A percentile compares a stretch with the other conserved stretches of the same genome.
Evolutionary conservation across 2,113 vertebrate genomes (phyloP).

Genomic region (Aptenodytes forsteri): DNA sequence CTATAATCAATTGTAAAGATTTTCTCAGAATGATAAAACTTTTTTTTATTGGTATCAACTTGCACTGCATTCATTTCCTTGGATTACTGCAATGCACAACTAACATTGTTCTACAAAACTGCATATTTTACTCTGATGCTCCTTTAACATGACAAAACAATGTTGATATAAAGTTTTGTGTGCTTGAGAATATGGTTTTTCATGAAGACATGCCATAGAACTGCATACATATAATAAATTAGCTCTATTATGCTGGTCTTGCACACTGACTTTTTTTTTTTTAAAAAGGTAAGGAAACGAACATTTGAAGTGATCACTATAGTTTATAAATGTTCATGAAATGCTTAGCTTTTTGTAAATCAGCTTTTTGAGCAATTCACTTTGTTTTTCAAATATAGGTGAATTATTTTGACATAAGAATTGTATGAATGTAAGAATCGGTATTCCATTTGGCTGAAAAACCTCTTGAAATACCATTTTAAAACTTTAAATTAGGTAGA

Average conservation of each 20-base stretch:
- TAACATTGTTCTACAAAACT: neutral
- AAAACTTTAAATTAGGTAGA: neutral
- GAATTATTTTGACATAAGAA: neutral
- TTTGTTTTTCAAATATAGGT: neutral
- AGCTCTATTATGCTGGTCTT: neutral
- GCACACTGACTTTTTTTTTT: neutral
- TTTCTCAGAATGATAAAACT: neutral
- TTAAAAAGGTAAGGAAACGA: neutral
- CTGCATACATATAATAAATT: neutral
- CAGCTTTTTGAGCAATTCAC: neutral
- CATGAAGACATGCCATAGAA: neutral
- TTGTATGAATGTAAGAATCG: neutral
- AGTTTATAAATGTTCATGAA: neutral
- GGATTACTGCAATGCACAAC: neutral
- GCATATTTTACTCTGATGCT: neutral
- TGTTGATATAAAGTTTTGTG: neutral
- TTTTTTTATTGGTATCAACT: neutral
- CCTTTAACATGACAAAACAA: neutral
- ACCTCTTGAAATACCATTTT: neutral
- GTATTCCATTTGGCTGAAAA: neutral
- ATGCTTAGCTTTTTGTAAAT: neutral
- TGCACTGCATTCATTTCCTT: neutral
- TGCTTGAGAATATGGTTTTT: neutral
- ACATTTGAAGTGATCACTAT: neutral
- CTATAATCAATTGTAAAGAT: neutral